Conservation (phyloP, 2,888 invertebrate species). For the Glomeris marginata region DNA sequence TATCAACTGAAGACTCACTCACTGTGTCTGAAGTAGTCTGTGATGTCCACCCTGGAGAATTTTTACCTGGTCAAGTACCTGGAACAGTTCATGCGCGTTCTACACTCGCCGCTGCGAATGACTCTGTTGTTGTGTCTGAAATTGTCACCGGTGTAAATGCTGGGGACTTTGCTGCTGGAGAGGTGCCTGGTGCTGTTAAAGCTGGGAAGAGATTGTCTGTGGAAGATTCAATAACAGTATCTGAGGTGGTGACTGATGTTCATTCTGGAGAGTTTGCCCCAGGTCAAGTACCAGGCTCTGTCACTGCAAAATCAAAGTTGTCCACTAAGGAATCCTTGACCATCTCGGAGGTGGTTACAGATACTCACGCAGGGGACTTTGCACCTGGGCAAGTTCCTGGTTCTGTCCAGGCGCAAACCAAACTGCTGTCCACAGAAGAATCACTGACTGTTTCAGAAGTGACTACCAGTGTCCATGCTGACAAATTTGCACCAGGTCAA, state of each 20-base stretch:
- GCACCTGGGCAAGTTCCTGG: conserved; percentile 10
- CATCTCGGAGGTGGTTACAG: conserved; percentile 3
- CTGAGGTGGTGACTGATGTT: conserved; percentile 11
- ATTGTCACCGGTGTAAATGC: too few species aligned
- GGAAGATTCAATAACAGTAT: too few species aligned
- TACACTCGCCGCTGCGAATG: background rate
- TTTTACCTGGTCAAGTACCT: background rate
- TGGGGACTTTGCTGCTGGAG: too few species aligned
- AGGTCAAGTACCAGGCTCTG: conserved; percentile 9
- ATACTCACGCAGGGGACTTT: conserved; percentile 1
- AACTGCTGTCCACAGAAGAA: conserved; percentile 14
- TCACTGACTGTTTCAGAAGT: conserved; percentile 16
- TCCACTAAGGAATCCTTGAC: conserved; percentile 9
- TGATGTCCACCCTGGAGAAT: conserved; percentile 7
- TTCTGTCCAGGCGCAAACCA: conserved; percentile 10
- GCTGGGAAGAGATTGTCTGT: background rate
- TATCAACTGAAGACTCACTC: conserved; percentile 9
- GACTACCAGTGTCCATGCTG: conserved; percentile 7
- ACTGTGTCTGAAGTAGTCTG: conserved; percentile 8
- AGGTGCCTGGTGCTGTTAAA: background rate
- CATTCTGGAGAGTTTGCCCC: conserved; percentile 38
- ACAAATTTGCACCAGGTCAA: conserved; percentile 2
- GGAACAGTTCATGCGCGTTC: too few species aligned
- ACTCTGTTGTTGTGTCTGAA: too few species aligned
- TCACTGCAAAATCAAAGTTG: background rate